Conservation (phyloP, 2,888 invertebrate genomes). For the Macrosiphum euphorbiae region DNA sequence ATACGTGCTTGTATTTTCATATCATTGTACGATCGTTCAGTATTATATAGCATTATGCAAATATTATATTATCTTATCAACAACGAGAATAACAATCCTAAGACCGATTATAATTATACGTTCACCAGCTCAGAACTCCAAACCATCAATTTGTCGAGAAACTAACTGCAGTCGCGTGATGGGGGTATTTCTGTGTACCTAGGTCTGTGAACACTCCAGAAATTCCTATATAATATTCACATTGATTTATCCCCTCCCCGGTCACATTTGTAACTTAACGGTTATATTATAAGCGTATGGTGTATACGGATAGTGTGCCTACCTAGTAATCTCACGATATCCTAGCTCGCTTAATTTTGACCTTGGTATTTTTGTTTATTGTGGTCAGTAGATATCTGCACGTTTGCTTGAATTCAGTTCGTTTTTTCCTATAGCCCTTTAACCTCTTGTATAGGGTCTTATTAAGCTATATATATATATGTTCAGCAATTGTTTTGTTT, state of each 20-base stretch:
- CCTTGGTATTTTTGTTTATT: slow-evolving; percentile 27
- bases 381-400: slow-evolving; percentile 10
- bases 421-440: not conserved
- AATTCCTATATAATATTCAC: not conserved
- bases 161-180: not conserved
- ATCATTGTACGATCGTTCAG: not conserved
- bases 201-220: not conserved
- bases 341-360: not conserved
- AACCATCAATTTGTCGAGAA: slow-evolving; percentile 49
- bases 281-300: not conserved
- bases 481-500: not conserved
- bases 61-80: slow-evolving; percentile 27
- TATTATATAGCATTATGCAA: slow-evolving; percentile 32
- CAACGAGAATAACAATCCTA: not conserved
- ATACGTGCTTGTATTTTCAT: slow-evolving; percentile 19
- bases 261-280: not conserved
- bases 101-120: slow-evolving; percentile 38
- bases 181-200: not conserved
- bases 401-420: not conserved
- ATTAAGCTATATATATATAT: not conserved
- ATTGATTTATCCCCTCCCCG: not conserved
- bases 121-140: not conserved
- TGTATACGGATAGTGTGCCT: not conserved
- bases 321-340: not conserved
- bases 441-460: not conserved